phyloP scores from a whole-genome alignment of 2,888 invertebrate genomes.

The Chymomyza fuscimana region DNA sequence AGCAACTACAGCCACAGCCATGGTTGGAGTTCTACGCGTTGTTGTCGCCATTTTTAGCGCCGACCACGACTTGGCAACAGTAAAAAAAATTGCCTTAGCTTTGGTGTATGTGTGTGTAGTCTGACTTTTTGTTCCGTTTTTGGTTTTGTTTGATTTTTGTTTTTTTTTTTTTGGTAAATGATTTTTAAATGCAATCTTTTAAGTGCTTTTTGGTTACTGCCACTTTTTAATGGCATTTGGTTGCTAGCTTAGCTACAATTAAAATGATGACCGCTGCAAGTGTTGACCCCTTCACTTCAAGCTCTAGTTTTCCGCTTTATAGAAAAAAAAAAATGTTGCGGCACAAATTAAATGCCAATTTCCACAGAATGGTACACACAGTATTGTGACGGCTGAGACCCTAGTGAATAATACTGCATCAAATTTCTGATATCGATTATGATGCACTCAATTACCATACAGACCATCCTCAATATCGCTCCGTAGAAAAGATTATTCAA shows the following conservation, averaged over 20 bases:
- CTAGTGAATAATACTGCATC: too few species aligned
- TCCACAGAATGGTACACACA: neutral
- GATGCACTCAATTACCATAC: too few species aligned
- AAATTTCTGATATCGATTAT: too few species aligned
- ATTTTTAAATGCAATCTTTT: slow-evolving; percentile 63
- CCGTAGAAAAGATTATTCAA: too few species aligned
- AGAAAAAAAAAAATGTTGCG: slow-evolving; percentile 4
- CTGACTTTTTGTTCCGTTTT: slow-evolving; percentile 28
- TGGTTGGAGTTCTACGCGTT: slow-evolving; percentile 16
- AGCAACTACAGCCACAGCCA: neutral
- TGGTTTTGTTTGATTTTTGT: slow-evolving; percentile 18
- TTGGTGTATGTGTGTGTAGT: neutral
- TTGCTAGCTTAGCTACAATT: slow-evolving; percentile 42
- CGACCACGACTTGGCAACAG: slow-evolving; percentile 4
- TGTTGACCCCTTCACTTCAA: neutral
- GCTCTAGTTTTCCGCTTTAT: neutral
- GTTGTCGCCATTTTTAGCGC: slow-evolving; percentile 15
- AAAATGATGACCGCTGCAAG: slow-evolving; percentile 27
- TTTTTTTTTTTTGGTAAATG: slow-evolving; percentile 25
- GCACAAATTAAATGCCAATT: slow-evolving; percentile 38
- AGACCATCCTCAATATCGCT: too few species aligned
- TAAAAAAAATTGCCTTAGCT: neutral
- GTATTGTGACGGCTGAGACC: too few species aligned
- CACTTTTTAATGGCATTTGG: slow-evolving; percentile 57
- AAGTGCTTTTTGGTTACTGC: slow-evolving; percentile 62